Percentiles rank a stretch among this genome's conserved stretches.
Conservation (phyloP, 1,140 invertebrate species). For the Lordiphosa collinella region DNA sequence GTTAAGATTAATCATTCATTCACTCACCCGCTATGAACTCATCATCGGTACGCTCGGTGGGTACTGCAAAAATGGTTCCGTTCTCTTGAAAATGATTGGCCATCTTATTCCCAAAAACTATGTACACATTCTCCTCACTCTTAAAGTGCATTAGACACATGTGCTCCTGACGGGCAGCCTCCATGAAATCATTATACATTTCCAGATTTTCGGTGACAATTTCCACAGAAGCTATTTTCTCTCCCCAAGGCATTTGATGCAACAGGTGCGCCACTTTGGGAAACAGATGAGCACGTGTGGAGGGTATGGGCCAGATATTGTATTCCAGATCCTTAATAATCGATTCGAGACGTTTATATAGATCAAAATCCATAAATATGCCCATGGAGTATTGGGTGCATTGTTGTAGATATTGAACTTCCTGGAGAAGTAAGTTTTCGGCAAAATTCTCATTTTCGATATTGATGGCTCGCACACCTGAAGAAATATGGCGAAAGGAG, state of each 20-base stretch:
- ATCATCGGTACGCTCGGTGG: constrained; percentile 60
- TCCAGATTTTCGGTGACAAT: constrained; percentile 67
- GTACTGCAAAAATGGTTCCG: constrained; percentile 66
- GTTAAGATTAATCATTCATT: no score
- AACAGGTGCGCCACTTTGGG: constrained; percentile 72
- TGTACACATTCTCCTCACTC: constrained; percentile 69
- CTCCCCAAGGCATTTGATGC: constrained; percentile 76
- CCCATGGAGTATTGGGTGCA: constrained; percentile 65
- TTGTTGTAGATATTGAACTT: constrained; percentile 73
- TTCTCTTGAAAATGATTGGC: constrained; percentile 68
- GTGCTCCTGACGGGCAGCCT: constrained; percentile 64
- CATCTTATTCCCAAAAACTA: constrained; percentile 72
- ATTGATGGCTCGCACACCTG: constrained; percentile 64
- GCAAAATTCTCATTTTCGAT: constrained; percentile 48
- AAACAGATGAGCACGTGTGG: constrained; percentile 49
- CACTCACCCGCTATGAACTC: constrained; percentile 59
- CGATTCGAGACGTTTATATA: constrained; percentile 55
- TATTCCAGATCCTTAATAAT: constrained; percentile 69
- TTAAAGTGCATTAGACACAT: constrained; percentile 79
- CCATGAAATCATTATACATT: constrained; percentile 76
- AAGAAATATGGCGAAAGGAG: no score
- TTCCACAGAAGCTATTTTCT: constrained; percentile 75
- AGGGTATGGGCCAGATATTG: constrained; percentile 76
- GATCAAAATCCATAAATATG: constrained; percentile 65
- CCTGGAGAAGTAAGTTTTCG: constrained; percentile 68